Percentiles rank a stretch among this genome's conserved stretches.
These are phyloP conservation scores for Ectemnius cavifrons DNA, from an alignment of 2,888 invertebrate genomes.

Conservation along the genomic window DNA sequence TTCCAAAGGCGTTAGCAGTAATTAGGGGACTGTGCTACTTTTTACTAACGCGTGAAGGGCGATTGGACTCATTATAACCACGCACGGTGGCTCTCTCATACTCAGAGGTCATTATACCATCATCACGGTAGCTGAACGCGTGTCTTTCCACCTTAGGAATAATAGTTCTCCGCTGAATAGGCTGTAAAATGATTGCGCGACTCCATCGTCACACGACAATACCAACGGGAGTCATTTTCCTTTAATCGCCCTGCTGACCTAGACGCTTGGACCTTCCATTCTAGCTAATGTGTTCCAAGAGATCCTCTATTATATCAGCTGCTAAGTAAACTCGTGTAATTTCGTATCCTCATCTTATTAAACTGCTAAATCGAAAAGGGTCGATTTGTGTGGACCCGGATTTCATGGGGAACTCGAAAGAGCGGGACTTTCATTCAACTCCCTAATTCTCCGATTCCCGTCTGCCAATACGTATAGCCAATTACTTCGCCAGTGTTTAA, in stretches of 20 bases:
- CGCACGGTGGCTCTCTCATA: conserved; percentile 16
- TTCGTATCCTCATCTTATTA: neutral
- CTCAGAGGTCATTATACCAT: conserved; percentile 35
- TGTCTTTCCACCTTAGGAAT: conserved; percentile 33
- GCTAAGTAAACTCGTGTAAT: conserved; percentile 5
- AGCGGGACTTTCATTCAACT: too few relatives aligned
- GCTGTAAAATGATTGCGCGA: conserved; percentile 48
- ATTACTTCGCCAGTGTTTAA: too few relatives aligned
- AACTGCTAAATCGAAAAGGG: neutral
- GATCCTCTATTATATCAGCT: conserved; percentile 48
- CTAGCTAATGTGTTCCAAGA: conserved; percentile 43
- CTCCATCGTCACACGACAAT: conserved; percentile 33
- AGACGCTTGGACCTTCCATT: conserved; percentile 29
- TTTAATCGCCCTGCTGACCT: conserved; percentile 36
- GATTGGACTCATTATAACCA: conserved; percentile 30
- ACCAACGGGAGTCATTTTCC: conserved; percentile 50
- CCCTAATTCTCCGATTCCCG: too few relatives aligned
- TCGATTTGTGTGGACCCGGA: neutral
- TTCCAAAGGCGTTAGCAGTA: too few relatives aligned
- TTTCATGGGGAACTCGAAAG: too few relatives aligned
- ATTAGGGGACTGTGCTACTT: conserved; percentile 38
- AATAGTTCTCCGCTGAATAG: conserved; percentile 30
- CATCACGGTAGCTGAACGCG: conserved; percentile 48
- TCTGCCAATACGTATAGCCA: too few relatives aligned
- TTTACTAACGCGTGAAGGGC: conserved; percentile 9